These are phyloP conservation scores for Buphagus erythrorhynchus DNA, from an alignment of 2,797 vertebrate species.

Conservation along the genomic window DNA sequence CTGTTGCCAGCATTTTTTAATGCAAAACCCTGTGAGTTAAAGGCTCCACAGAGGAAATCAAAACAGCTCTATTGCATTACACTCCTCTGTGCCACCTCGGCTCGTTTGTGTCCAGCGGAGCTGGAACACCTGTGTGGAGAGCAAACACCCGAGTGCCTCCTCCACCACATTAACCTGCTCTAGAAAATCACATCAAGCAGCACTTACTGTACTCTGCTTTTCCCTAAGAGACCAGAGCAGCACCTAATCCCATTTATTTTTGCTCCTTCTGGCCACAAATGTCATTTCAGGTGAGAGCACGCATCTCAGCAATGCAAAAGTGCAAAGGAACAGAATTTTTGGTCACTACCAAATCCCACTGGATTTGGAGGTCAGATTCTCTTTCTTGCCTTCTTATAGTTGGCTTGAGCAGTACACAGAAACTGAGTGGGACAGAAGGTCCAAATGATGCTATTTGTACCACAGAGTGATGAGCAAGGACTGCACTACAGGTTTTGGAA, in stretches of 20 bases:
- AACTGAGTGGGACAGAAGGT: neutral
- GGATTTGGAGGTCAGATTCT: neutral
- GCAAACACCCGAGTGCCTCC: neutral
- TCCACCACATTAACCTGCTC: neutral
- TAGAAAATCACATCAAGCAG: slow-evolving; percentile 33
- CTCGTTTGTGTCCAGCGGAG: neutral
- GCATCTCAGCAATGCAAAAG: neutral
- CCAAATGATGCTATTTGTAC: neutral
- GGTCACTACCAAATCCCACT: neutral
- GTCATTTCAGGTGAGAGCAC: neutral
- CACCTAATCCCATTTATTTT: slow-evolving; percentile 7
- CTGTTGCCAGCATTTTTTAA: neutral
- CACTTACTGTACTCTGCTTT: neutral
- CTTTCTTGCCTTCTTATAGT: neutral
- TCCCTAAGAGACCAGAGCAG: neutral
- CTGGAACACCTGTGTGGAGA: neutral
- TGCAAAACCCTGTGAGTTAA: neutral
- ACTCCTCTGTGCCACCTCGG: neutral
- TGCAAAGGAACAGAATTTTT: neutral
- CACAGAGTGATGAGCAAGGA: neutral
- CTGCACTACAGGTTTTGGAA: neutral
- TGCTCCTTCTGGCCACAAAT: neutral
- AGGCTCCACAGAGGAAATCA: neutral
- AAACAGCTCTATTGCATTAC: neutral
- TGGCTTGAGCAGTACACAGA: neutral